Evolutionary conservation across 2,113 vertebrate genomes (phyloP).

Genomic region (Calidris pugnax): DNA sequence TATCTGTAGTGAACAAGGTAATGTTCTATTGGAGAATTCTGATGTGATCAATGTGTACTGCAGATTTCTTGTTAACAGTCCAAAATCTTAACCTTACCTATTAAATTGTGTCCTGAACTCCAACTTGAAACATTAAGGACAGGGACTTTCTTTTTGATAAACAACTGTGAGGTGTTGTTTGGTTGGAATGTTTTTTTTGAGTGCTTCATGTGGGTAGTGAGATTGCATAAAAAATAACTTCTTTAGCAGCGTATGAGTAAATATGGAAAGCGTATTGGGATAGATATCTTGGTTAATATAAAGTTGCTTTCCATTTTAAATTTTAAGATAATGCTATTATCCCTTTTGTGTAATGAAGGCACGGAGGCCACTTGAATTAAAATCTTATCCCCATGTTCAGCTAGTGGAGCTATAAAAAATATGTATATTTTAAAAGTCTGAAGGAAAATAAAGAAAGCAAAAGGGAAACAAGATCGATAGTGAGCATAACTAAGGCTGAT

Average conservation of each 20-base stretch:
- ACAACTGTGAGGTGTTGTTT: not conserved
- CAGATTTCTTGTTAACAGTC: not conserved
- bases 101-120: not conserved
- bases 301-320: not conserved
- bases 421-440: accelerated
- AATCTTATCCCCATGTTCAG: not conserved
- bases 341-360: not conserved
- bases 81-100: not conserved
- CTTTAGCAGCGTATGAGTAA: not conserved
- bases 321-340: not conserved
- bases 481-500: not conserved
- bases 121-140: not conserved
- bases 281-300: not conserved
- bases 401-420: not conserved
- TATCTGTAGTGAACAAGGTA: not conserved
- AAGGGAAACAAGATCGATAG: not conserved
- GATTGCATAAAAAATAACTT: not conserved
- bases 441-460: not conserved
- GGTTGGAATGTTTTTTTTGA: not conserved
- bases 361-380: not conserved
- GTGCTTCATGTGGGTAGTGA: not conserved
- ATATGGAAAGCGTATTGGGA: not conserved
- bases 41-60: not conserved
- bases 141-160: not conserved
- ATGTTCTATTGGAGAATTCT: not conserved